Evolutionary conservation across 1,140 invertebrate genomes (phyloP), one percentile per base, ranked within the genome.

Genomic region (Schlechtendalia chinensis): DNA sequence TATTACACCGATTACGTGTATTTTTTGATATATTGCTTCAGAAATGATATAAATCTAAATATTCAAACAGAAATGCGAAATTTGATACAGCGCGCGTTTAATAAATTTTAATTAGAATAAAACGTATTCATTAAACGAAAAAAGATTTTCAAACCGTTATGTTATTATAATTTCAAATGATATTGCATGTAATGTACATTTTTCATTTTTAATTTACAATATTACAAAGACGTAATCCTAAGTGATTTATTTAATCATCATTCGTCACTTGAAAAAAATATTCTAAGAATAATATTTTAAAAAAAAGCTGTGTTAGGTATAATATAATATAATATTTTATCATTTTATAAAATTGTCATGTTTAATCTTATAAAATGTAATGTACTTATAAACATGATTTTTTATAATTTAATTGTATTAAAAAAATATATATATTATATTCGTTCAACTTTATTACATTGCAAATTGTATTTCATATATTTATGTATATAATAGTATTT

Each of bases 81-180:
- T 16, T 65, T 65, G 39, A 39, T 19, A 65, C 29, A 39, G 29
- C 5, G 24, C 22, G 10, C 61, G 61, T 65, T 65, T 65, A 32
- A 65, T 65, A 39, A 39, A 65, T 65, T 32, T 65, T 65, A 32
- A 65, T 65, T 65, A 65, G 39, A n/a, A 65, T n/a, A 8, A 65
- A 63, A 32, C 16, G 16, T 61, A 61, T 29, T 61, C 16, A 65
- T 39, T n/a, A 32, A 65, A 11, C 2, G 53, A n/a, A 39, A 10
- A 2, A 61, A 29, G 17, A 61, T 16, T 65, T 65, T 65, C n/a
- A 47, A 22, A 69, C 39, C 63, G 29, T 61, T 39, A n/a, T 39
- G 19, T 67, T 58, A 47, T 14, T 69, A 10, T 24, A 47, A 45
- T 69, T 69, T 24, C 5, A 69, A 69, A 69, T 69, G 16, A 69